Conservation (phyloP, 2,113 vertebrate genomes). For the Pao palembangensis region DNA sequence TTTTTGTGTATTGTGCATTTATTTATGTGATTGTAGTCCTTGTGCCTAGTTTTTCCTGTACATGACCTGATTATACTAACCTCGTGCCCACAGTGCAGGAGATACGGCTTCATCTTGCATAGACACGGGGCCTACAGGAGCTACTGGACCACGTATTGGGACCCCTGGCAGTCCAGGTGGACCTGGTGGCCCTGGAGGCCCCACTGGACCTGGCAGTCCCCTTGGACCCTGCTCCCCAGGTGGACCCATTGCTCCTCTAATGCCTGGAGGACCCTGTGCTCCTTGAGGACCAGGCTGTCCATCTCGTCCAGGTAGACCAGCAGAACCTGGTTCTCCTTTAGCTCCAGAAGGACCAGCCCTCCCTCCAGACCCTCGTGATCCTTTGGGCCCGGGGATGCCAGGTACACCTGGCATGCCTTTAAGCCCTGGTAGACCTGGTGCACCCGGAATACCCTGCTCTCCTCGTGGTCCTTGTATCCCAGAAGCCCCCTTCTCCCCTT, state of each 20-base stretch:
- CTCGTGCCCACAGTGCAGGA: constrained; percentile 57
- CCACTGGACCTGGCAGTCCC: constrained; percentile 81
- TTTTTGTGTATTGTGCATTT: no score
- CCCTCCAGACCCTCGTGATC: constrained; percentile 89
- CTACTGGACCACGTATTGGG: constrained; percentile 61
- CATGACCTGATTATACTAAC: constrained; percentile 25
- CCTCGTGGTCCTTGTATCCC: constrained; percentile 83
- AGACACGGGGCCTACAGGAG: constrained; percentile 69
- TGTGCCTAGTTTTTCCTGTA: no score
- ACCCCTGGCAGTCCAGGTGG: constrained; percentile 79
- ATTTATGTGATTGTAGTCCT: no score
- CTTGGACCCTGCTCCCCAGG: constrained; percentile 82
- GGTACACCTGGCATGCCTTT: constrained; percentile 85
- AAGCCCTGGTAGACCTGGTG: constrained; percentile 81
- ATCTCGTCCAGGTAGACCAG: constrained; percentile 84
- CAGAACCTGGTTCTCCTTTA: constrained; percentile 84
- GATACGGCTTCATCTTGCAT: constrained; percentile 70
- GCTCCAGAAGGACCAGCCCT: constrained; percentile 84
- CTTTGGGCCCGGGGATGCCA: constrained; percentile 87
- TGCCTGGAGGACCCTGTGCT: constrained; percentile 82
- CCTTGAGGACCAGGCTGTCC: constrained; percentile 85
- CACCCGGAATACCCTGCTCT: constrained; percentile 83
- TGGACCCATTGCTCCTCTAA: constrained; percentile 82
- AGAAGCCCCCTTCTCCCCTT: constrained; percentile 85
- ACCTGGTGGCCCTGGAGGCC: constrained; percentile 81